Evolutionary conservation across 2,797 vertebrate species (phyloP), one percentile per base, ranked within the genome.

Genomic region (Alauda arvensis): DNA sequence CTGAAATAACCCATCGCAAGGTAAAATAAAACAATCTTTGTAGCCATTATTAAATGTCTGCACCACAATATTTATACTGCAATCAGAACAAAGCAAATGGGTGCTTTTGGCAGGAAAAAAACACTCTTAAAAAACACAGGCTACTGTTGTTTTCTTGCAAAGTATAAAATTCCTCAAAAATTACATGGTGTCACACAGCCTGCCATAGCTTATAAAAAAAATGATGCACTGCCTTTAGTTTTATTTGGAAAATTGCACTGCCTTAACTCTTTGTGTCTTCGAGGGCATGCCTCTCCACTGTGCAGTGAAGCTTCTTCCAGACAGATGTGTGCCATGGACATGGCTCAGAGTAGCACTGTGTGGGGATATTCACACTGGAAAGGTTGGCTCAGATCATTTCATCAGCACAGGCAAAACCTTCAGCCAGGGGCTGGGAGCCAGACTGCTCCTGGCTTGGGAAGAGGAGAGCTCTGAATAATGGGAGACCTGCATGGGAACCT

Each of bases 121-220:
- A 55, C 25, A 90, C 67, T 89, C 95, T 96, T 93, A 93, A 95
- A 95, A 96, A 97, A 95, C 93, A 94, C 55, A 89, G 91, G 83
- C 91, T 95, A 94, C 94, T 96, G 95, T 96, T 96, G 93, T 95
- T 95, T 96, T 95, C 94, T 93, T 96, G 92, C 76, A 96, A 97
- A 96, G 95, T 95, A 96, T 96, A 96, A 93, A 93, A 97, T 97
- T 96, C 96, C 94, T 95, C 77, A 29, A 83, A 97, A 97, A 97
- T 97, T 97, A 96, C 91, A 97, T 95, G 95, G 97, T 97, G 96
- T 97, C 96, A 96, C 93, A 94, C 81, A 94, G 93, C 81, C 91
- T 96, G 94, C 95, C 92, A 93, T 74, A 94, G 94, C 80, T 96
- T 96, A 94, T 92, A 92, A 95, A 94, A 86, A 89, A 96, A 96